These are phyloP conservation scores for Lethrus apterus DNA, from an alignment of 1,140 invertebrate species.

Conservation along the genomic window DNA sequence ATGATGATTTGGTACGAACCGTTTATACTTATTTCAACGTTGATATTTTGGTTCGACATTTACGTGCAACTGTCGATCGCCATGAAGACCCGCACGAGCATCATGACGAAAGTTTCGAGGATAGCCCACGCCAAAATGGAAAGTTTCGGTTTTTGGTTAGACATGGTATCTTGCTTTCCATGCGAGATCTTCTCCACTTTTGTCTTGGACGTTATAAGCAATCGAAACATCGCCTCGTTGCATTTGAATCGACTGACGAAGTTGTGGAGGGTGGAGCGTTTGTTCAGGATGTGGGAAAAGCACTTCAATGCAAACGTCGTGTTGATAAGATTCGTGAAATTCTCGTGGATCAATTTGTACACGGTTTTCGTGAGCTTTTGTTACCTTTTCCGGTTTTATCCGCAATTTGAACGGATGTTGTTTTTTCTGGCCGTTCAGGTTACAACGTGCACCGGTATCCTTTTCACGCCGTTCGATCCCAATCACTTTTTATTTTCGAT, in stretches of 20 bases:
- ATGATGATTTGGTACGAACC: neutral
- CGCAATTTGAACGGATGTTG: no score
- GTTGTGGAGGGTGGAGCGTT: conserved; percentile 1
- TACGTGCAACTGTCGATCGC: conserved; percentile 21
- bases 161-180: conserved; percentile 16
- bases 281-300: conserved; percentile 3
- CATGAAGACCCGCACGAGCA: conserved; percentile 14
- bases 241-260: conserved; percentile 6
- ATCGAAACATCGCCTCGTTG: neutral
- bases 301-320: conserved; percentile 8
- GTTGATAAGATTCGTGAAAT: conserved; percentile 3
- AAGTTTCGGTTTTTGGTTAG: conserved; percentile 15
- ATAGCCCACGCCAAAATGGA: conserved; percentile 13
- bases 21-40: conserved; percentile 10
- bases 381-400: no score
- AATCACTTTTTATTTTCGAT: no score
- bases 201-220: neutral
- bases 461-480: no score
- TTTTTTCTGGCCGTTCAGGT: no score
- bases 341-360: neutral
- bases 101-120: conserved; percentile 4
- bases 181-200: conserved; percentile 11
- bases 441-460: no score
- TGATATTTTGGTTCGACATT: conserved; percentile 15
- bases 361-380: no score